Base-by-base conservation (phyloP, 2,797 vertebrate species). In the Chlorospingus flavigularis region DNA sequence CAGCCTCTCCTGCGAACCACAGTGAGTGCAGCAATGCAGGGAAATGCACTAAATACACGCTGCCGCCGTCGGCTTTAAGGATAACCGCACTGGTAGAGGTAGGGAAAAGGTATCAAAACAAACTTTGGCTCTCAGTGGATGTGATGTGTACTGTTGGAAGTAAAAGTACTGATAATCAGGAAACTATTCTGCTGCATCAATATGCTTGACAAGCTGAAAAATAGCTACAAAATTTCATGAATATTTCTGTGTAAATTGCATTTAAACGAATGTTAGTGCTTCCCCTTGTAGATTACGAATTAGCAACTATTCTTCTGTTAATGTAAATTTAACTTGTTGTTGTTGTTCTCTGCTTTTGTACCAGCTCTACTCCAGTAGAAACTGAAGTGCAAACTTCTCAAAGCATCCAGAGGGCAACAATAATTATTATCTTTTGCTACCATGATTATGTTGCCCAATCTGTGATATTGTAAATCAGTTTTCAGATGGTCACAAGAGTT, bases 341-440 rank as follows among this genome's bases (percentile, higher is more conserved):
- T 97, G 94, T 88, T 93, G 68, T 67, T 93, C 50, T 97, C 96
- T 96, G 85, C 90, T 93, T 97, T 96, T 97, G 93, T 82, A 94
- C 72, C 60, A 88, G 70, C 95, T 96, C 87, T 86, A 85, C 95
- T 97, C 95, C 94, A 95, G 91, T 68, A 84, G 71, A 73, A 96
- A 70, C 84, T 86, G 66, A 94, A 96, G 85, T 8, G 4, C 72
- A 94, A 70, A 95, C 77, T 97, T 96, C 96, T 97, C 86, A 90
- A 96, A 95, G 63, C 17, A 1, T 92, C 97, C 97, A 98, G 97
- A 97, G 97, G 98, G 97, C 91, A 95, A 93, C 79, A 95, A 96
- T 96, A 96, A 97, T 97, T 97, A 97, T 97, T 97, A 97, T 97
- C 97, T 96, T 97, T 95, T 96, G 94, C 87, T 95, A 89, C 86